Evolutionary conservation across 2,113 vertebrate species (phyloP), one percentile per base, ranked within the genome.

Genomic region (Triplophysa tibetana): DNA sequence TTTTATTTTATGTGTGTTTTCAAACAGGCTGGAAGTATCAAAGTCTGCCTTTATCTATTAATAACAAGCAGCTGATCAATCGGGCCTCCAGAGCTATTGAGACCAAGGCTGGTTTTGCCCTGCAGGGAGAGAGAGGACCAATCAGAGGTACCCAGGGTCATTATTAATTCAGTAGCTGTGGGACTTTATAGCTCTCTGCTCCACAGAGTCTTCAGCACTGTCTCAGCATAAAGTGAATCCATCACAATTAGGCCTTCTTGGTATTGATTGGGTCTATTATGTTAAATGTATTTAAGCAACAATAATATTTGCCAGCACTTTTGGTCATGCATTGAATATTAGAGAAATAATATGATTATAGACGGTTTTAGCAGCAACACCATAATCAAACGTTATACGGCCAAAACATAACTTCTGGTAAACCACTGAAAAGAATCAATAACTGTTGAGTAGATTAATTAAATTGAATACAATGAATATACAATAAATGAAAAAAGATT

Each of bases 31-130:
- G 77, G 84, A 77, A 88, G 56, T 83, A 90, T 90, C 87, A 86
- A 86, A 89, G 77, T 89, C 75, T 87, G 80, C 86, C 83, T 85
- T 88, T 87, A 86, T 91, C 3, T 75, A 85, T 90, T 86, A 86
- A 61, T 92, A 90, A 91, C 87, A 58, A 68, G 81, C 43, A 73
- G 87, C 88, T 88, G 90, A 90, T 91, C 91, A 89, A 88, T 91
- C 87, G 88, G 82, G 70, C 48, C 85, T 79, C 84, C 67, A 62
- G 86, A 83, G 80, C 85, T 81, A 83, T 79, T 79, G 63, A 83
- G 80, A 81, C 86, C 77, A 21, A 72, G 82, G 77, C 56, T 50
- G 69, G 85, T 87, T 78, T 81, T 81, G 80, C 82, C 84, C 89
- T 86, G 86, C 66, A 74, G 81, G 80, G 83, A 72, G 80, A 84